These are phyloP conservation scores for Trichogramma pretiosum DNA, from an alignment of 1,140 invertebrate genomes.

Conservation along the genomic window DNA sequence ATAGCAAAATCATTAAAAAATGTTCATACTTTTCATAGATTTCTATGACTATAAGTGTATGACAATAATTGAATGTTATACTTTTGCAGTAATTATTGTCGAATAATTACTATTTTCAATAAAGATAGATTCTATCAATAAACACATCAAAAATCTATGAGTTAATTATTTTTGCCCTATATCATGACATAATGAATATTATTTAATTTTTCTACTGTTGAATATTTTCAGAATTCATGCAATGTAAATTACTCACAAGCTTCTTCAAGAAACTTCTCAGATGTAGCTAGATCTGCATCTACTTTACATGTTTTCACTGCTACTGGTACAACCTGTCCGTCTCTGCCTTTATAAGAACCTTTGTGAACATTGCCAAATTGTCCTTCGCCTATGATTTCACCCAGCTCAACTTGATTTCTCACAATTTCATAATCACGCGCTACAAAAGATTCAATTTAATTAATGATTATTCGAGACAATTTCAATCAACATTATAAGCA, in stretches of 20 bases:
- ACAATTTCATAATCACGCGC: slow-evolving; percentile 87
- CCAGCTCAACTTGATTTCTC: slow-evolving; percentile 75
- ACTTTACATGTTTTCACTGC: slow-evolving; percentile 98
- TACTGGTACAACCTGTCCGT: slow-evolving; percentile 64
- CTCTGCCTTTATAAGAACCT: slow-evolving; percentile 60
- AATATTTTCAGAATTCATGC: too few species aligned
- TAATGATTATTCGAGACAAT: neutral
- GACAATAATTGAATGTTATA: too few species aligned
- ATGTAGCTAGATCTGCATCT: slow-evolving; percentile 79
- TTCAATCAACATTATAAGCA: neutral
- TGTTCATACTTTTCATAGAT: too few species aligned
- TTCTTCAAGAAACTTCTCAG: slow-evolving; percentile 95
- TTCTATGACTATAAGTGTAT: too few species aligned
- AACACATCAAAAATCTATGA: too few species aligned
- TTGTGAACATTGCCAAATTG: slow-evolving; percentile 99
- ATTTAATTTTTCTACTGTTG: too few species aligned
- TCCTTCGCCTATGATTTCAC: slow-evolving; percentile 92
- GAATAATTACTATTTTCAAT: too few species aligned
- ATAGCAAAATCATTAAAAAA: too few species aligned
- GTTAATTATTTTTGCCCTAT: too few species aligned
- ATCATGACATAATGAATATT: too few species aligned
- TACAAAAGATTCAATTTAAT: slow-evolving; percentile 40
- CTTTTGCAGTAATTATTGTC: too few species aligned
- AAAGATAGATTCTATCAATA: too few species aligned
- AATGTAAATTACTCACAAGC: slow-evolving; percentile 83